These are phyloP conservation scores for Delia radicum DNA, from an alignment of 1,140 invertebrate genomes.

Conservation along the genomic window DNA sequence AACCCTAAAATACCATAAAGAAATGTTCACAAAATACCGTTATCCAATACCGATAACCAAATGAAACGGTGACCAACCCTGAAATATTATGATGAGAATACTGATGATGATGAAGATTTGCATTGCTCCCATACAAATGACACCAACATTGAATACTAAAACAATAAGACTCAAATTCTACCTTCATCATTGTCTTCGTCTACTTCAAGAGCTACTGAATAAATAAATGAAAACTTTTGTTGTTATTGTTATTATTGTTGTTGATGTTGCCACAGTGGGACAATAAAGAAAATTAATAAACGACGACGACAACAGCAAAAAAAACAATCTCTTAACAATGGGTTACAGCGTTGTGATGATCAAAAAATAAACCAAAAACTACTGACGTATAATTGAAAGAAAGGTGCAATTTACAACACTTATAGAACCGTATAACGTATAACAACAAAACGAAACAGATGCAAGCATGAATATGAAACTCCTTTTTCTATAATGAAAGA, in stretches of 20 bases:
- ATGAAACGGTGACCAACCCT: too few relatives aligned
- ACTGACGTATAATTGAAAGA: slow-evolving; percentile 14
- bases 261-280: background rate
- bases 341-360: background rate
- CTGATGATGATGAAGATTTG: too few relatives aligned
- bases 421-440: background rate
- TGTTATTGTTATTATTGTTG: background rate
- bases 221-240: background rate
- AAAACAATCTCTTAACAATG: background rate
- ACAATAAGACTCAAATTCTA: background rate
- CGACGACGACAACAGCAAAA: too few relatives aligned
- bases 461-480: background rate
- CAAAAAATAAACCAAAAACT: background rate
- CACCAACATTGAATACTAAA: background rate
- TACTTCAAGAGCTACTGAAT: background rate
- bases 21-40: too few relatives aligned
- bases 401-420: slow-evolving; percentile 16
- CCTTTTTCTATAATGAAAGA: too few relatives aligned
- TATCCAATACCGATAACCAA: too few relatives aligned
- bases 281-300: background rate
- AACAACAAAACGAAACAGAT: background rate
- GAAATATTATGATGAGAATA: too few relatives aligned
- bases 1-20: too few relatives aligned
- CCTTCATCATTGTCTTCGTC: background rate
- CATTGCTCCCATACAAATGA: background rate